Conservation (phyloP, 2,888 invertebrate species). For the Nomada lathburiana region DNA sequence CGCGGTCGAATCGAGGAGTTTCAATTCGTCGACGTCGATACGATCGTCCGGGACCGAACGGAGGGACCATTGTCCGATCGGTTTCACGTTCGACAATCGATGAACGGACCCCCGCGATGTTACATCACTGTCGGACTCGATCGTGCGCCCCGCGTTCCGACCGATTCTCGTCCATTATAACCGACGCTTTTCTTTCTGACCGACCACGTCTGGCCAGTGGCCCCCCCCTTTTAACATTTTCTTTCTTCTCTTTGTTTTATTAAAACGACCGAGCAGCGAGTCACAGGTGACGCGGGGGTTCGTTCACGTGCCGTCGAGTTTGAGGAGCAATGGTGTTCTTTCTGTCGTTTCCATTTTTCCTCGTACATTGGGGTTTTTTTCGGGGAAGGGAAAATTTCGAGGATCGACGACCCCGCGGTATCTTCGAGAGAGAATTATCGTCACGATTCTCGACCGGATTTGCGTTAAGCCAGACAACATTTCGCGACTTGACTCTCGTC, state of each 20-base stretch:
- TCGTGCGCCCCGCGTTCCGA: constrained; percentile 15
- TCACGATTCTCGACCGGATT: constrained; percentile 11
- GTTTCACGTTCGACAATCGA: constrained; percentile 23
- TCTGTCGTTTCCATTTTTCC: not conserved
- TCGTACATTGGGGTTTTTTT: not conserved
- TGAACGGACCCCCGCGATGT: not conserved
- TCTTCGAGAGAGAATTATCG: constrained; percentile 16
- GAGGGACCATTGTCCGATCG: constrained; percentile 30
- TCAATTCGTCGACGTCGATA: constrained; percentile 41
- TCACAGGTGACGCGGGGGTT: too few species aligned
- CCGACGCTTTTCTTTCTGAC: not conserved
- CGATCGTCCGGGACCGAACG: constrained; percentile 21
- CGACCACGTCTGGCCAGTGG: not conserved
- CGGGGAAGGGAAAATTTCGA: not conserved
- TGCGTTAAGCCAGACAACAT: constrained; percentile 26
- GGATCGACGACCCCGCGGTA: not conserved
- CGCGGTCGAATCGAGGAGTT: constrained; percentile 46
- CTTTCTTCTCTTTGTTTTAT: not conserved
- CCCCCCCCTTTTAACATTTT: not conserved
- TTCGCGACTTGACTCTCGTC: constrained; percentile 26
- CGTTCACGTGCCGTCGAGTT: too few species aligned
- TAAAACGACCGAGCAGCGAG: too few species aligned
- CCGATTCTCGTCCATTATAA: constrained; percentile 22
- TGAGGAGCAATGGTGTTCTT: too few species aligned
- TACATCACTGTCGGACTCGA: constrained; percentile 36